phyloP scores from a whole-genome alignment of 2,113 vertebrate species.

The Merops nubicus region DNA sequence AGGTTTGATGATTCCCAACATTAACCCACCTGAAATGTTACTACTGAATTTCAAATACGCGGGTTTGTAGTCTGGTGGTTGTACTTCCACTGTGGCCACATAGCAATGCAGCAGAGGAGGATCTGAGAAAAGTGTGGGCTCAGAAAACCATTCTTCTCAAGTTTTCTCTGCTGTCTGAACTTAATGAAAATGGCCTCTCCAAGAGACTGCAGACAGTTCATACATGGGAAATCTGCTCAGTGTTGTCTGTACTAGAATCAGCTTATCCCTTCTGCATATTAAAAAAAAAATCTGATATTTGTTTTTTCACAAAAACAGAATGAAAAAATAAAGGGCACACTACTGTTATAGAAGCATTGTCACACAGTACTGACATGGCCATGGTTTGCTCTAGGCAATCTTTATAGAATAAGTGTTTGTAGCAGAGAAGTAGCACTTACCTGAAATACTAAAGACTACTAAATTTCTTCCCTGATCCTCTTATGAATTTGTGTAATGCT shows the following conservation, averaged over 20 bases:
- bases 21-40: background rate
- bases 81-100: background rate
- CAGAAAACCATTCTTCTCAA: background rate
- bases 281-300: background rate
- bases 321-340: background rate
- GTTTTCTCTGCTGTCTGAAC: background rate
- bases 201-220: background rate
- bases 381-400: background rate
- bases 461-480: background rate
- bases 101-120: background rate
- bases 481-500: background rate
- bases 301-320: background rate
- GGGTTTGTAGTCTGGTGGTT: background rate
- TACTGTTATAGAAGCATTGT: background rate
- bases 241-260: background rate
- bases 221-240: background rate
- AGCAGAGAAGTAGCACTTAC: background rate
- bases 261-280: background rate
- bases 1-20: background rate
- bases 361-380: background rate
- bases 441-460: background rate
- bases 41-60: background rate
- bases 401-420: background rate
- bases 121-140: background rate
- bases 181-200: background rate